Evolutionary conservation across 2,797 vertebrate species (phyloP).

Genomic region (Limosa lapponica): DNA sequence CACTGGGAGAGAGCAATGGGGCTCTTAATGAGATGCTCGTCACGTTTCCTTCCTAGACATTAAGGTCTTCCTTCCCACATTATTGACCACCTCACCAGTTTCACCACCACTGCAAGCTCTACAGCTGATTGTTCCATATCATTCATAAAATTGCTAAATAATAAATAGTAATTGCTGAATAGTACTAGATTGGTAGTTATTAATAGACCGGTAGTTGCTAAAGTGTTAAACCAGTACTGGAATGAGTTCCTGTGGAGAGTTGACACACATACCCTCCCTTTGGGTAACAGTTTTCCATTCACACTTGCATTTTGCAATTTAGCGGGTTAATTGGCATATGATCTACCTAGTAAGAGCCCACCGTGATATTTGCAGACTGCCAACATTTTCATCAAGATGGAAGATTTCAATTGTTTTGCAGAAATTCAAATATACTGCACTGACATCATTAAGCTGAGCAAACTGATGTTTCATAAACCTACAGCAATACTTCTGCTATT

Average conservation of each 20-base stretch:
- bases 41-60: background rate
- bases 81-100: background rate
- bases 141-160: background rate
- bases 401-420: background rate
- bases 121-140: background rate
- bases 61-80: background rate
- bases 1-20: background rate
- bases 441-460: background rate
- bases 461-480: background rate
- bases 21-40: fast-evolving
- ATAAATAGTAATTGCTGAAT: background rate
- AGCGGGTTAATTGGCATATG: background rate
- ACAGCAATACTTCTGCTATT: background rate
- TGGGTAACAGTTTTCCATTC: background rate
- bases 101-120: background rate
- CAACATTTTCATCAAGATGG: background rate
- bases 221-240: background rate
- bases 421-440: background rate
- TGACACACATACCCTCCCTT: background rate
- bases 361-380: background rate
- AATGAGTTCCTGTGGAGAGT: background rate
- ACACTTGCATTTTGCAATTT: background rate
- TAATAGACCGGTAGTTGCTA: background rate
- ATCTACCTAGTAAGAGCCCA: background rate
- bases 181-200: background rate